These are phyloP conservation scores for Hoplodrina ambigua DNA, from an alignment of 2,888 invertebrate species.

Conservation along the genomic window DNA sequence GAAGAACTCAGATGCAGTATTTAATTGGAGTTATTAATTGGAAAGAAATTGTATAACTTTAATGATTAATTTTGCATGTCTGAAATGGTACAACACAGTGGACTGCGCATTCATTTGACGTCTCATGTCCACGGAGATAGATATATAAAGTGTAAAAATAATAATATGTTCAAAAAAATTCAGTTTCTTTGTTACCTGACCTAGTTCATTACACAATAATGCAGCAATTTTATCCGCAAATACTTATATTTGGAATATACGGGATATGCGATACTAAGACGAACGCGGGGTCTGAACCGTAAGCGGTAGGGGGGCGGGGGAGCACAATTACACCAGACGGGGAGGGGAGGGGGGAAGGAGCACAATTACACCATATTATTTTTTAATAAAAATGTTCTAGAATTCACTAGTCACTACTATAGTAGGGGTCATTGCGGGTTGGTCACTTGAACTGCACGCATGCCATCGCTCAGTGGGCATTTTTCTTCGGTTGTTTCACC, in stretches of 20 bases:
- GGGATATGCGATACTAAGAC: too few species aligned
- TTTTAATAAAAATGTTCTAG: background rate
- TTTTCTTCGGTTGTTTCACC: conserved; percentile 45
- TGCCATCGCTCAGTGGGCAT: conserved; percentile 65
- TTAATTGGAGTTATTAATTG: too few species aligned
- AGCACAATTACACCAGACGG: background rate
- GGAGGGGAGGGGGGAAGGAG: background rate
- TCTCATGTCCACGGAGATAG: too few species aligned
- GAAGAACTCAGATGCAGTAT: too few species aligned
- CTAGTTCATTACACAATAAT: too few species aligned
- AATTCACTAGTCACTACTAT: background rate
- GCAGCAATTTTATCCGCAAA: background rate
- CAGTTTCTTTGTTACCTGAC: too few species aligned
- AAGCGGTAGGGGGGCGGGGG: background rate
- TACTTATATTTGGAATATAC: background rate
- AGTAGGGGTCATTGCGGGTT: conserved; percentile 46
- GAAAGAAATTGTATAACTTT: too few species aligned
- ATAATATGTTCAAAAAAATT: too few species aligned
- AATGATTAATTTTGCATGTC: too few species aligned
- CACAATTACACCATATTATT: background rate
- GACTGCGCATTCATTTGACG: too few species aligned
- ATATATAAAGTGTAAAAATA: too few species aligned
- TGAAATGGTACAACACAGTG: too few species aligned
- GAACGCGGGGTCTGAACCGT: background rate
- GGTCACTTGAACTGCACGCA: conserved; percentile 66